Conservation (phyloP, 2,888 invertebrate genomes). For the Cosmorhoe ocellata region DNA sequence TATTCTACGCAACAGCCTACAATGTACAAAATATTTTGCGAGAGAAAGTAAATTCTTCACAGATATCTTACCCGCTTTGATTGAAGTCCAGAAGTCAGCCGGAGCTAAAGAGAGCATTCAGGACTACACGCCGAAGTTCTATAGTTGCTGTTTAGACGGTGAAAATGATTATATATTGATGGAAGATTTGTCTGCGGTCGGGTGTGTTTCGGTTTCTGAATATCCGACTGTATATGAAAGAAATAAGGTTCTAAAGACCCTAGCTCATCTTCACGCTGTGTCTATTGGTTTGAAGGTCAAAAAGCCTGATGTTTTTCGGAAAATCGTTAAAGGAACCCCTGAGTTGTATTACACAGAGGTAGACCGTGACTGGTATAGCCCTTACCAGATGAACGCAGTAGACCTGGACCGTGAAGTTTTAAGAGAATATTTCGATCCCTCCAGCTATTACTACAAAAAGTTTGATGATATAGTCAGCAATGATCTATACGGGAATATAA, state of each 20-base stretch:
- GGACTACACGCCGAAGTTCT: conserved; percentile 46
- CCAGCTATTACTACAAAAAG: conserved; percentile 50
- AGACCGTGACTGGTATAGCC: conserved; percentile 49
- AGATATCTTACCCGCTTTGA: conserved; percentile 45
- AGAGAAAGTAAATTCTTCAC: conserved; percentile 52
- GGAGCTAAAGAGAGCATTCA: conserved; percentile 52
- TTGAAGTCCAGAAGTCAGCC: conserved; percentile 42
- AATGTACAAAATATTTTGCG: conserved; percentile 42
- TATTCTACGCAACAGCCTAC: conserved; percentile 43
- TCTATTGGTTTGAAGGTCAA: conserved; percentile 50
- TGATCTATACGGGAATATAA: conserved; percentile 48
- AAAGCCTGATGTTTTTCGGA: conserved; percentile 43
- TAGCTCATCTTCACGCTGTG: conserved; percentile 60
- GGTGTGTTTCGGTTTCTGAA: conserved; percentile 39
- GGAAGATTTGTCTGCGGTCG: conserved; percentile 50
- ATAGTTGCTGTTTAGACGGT: conserved; percentile 46
- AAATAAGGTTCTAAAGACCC: conserved; percentile 42
- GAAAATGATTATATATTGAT: conserved; percentile 53
- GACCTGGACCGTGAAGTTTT: conserved; percentile 46
- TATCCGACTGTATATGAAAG: conserved; percentile 41
- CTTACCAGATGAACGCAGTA: conserved; percentile 47
- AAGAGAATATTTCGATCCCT: conserved; percentile 42
- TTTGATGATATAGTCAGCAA: conserved; percentile 42
- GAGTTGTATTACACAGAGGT: conserved; percentile 50
- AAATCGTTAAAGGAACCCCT: conserved; percentile 39